Evolutionary conservation across 2,888 invertebrate species (phyloP), one percentile per base, ranked within the genome.

Genomic region (Sinelater perroti): DNA sequence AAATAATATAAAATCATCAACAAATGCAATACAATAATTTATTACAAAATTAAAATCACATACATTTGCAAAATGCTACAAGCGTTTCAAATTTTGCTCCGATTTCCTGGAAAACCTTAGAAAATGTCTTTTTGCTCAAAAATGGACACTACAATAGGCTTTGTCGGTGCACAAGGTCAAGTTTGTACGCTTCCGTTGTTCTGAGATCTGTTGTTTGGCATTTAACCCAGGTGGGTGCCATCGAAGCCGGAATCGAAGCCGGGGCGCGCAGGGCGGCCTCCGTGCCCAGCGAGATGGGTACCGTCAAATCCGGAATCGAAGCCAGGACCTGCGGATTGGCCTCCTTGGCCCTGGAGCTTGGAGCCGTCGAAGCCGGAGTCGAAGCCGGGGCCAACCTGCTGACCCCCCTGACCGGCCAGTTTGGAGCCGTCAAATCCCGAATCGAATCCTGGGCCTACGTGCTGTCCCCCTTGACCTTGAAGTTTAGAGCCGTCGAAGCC

Each of bases 301-400:
- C 30, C 30, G 17, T 45, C 44, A 7, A 30, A 45, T 5, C 44
- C 44, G 2, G 30, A 7, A 16, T 28, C 44, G 2, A 30, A 1
- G 2, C 16, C 14, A 6, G 5, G 28, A 2, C 44, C 44, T n/a
- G 14, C 28, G 3, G 14, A 14, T 10, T 26, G 24, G 5, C 13
- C 11, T n/a, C 45, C 44, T 8, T 26, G 24, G 5, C 13, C 11
- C 7, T 30, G 28, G 3, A 13, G 6, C 6, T 18, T 1, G 4
- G 30, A 45, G 1, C 45, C 45, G 28, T 44, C 44, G n/a, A 44
- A 44, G 8, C 24, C 44, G 6, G 18, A 3, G 10, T 18, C 40
- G 1, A 40, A 0, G 5, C 11, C 5, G n/a, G 3, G 21, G 6
- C 40, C 40, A 10, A 16, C 44, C 8, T 21, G 8, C 14, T 28